Conservation (phyloP, 2,113 vertebrate genomes). For the Aphyosemion australe region DNA sequence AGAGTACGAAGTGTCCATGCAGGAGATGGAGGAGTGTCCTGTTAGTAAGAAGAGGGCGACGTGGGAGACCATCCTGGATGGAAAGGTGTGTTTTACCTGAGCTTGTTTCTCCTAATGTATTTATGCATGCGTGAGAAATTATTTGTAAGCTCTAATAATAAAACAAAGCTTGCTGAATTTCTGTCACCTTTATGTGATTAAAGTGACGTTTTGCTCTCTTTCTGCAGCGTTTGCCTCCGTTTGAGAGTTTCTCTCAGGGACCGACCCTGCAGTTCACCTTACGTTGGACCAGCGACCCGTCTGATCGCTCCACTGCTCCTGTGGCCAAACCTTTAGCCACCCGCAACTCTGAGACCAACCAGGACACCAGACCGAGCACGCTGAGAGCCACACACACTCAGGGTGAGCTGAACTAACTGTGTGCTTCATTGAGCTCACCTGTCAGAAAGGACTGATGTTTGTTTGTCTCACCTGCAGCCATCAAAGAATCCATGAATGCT, state of each 20-base stretch:
- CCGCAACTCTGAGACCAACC: constrained; percentile 91
- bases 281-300: constrained; percentile 90
- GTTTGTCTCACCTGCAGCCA: constrained; percentile 74
- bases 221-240: constrained; percentile 89
- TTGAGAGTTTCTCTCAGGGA: constrained; percentile 99
- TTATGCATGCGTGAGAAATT: too few species aligned
- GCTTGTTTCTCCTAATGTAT: too few species aligned
- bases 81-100: constrained; percentile 79
- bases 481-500: constrained; percentile 88
- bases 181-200: background rate
- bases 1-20: constrained; percentile 98
- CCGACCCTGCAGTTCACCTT: constrained; percentile 97
- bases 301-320: constrained; percentile 88
- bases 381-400: constrained; percentile 84
- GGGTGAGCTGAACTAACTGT: constrained; percentile 71
- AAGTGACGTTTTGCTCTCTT: background rate
- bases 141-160: too few species aligned
- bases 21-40: constrained; percentile 95
- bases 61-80: constrained; percentile 97
- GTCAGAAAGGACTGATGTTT: background rate
- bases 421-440: too few species aligned
- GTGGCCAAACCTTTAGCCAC: constrained; percentile 94
- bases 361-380: constrained; percentile 85
- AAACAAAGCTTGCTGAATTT: too few species aligned
- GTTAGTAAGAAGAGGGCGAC: constrained; percentile 95